Conservation (phyloP, 2,113 vertebrate species). For the Takifugu bimaculatus region DNA sequence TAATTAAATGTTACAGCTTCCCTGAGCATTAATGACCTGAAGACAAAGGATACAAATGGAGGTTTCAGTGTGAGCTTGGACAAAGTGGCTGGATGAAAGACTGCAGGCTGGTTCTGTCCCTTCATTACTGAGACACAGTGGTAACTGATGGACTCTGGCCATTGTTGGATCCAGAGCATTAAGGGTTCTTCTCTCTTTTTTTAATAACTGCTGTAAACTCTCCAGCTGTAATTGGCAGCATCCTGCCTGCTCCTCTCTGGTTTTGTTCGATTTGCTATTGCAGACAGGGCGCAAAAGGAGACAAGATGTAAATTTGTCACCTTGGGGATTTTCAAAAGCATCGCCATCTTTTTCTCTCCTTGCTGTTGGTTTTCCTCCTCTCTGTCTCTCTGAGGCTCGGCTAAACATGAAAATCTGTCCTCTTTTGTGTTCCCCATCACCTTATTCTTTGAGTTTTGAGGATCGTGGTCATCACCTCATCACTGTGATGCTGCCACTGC, state of each 20-base stretch:
- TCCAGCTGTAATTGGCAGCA: constrained; percentile 52
- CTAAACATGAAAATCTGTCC: constrained; percentile 22
- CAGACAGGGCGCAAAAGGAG: constrained; percentile 62
- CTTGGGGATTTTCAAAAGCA: constrained; percentile 54
- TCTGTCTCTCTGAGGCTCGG: not conserved
- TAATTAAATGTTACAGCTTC: constrained; percentile 73
- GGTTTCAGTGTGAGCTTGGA: constrained; percentile 35
- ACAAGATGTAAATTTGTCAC: constrained; percentile 59
- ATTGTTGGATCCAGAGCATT: constrained; percentile 25
- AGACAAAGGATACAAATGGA: constrained; percentile 62
- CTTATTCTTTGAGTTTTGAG: constrained; percentile 5
- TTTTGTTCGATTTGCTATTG: constrained; percentile 48
- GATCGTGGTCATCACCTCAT: constrained; percentile 4
- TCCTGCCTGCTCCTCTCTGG: constrained; percentile 33
- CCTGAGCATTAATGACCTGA: constrained; percentile 67
- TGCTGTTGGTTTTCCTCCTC: not conserved
- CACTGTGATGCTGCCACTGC: constrained; percentile 15
- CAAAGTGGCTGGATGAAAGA: constrained; percentile 39
- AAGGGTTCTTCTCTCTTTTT: not conserved
- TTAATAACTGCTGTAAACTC: constrained; percentile 32
- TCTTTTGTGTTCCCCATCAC: constrained; percentile 1
- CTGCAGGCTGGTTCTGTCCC: constrained; percentile 39
- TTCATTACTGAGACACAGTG: constrained; percentile 31
- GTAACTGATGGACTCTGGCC: constrained; percentile 37
- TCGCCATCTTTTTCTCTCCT: constrained; percentile 19